Conservation (phyloP, 2,797 vertebrate species). For the Lemur catta region DNA sequence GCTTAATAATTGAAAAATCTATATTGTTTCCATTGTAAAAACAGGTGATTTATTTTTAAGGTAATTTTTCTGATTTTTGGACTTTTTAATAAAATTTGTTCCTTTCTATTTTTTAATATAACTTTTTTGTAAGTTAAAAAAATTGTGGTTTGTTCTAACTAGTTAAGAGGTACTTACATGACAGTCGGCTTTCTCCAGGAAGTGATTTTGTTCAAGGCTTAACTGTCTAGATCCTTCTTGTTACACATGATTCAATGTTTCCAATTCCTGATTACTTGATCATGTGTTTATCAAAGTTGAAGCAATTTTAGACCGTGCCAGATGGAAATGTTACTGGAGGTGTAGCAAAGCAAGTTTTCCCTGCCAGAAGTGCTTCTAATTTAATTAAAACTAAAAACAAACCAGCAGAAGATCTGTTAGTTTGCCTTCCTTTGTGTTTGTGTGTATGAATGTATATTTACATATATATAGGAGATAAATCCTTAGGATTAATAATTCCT, state of each 20-base stretch:
- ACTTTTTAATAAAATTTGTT: slow-evolving; percentile 22
- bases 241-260: slow-evolving; percentile 61
- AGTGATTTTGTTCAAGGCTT: slow-evolving; percentile 66
- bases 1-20: background rate
- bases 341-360: slow-evolving; percentile 74
- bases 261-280: slow-evolving; percentile 78
- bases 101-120: background rate
- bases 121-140: slow-evolving; percentile 18
- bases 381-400: slow-evolving; percentile 84
- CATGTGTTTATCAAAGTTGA: slow-evolving; percentile 79
- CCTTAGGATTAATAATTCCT: slow-evolving; percentile 58
- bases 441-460: slow-evolving; percentile 40
- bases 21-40: slow-evolving; percentile 23
- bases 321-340: slow-evolving; percentile 81
- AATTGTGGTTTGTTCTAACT: background rate
- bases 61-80: background rate
- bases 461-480: slow-evolving; percentile 29
- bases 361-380: slow-evolving; percentile 79
- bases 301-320: slow-evolving; percentile 81
- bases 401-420: slow-evolving; percentile 61
- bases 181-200: slow-evolving; percentile 58
- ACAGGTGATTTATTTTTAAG: background rate
- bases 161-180: slow-evolving; percentile 43
- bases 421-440: slow-evolving; percentile 73
- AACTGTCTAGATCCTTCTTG: slow-evolving; percentile 64